Conservation (phyloP, 2,797 vertebrate genomes). For the Rhynchonycteris naso region DNA sequence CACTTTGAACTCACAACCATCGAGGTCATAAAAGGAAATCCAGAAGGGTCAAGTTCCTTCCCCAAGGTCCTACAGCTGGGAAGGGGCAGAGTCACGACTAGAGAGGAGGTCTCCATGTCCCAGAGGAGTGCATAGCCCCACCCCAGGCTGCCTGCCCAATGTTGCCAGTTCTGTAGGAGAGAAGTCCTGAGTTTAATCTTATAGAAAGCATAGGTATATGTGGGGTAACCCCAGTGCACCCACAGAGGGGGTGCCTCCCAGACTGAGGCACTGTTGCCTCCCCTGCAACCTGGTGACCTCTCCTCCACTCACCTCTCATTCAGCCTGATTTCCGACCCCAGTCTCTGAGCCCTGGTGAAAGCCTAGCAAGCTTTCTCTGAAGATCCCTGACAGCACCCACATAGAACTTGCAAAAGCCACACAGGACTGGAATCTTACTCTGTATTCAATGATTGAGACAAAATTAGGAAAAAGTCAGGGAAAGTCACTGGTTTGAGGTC, state of each 20-base stretch:
- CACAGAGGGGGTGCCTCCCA: not conserved
- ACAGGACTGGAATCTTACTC: not conserved
- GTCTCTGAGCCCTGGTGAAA: not conserved
- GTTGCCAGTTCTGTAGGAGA: not conserved
- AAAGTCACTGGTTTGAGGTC: not conserved
- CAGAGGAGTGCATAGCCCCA: not conserved
- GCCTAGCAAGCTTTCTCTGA: not conserved
- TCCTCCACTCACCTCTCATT: not conserved
- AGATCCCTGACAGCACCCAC: not conserved
- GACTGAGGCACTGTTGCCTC: not conserved
- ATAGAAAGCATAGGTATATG: not conserved
- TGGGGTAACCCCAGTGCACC: not conserved
- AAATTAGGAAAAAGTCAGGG: not conserved
- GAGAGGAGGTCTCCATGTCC: not conserved
- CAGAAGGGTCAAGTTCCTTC: not conserved
- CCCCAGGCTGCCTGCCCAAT: not conserved
- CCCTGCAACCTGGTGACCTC: not conserved
- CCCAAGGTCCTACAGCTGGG: not conserved
- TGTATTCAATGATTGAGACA: not conserved
- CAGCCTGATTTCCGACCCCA: not conserved
- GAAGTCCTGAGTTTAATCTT: not conserved
- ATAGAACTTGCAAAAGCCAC: not conserved
- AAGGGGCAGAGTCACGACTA: not conserved
- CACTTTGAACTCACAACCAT: not conserved
- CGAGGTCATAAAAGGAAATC: not conserved